phyloP scores from a whole-genome alignment of 2,888 invertebrate species.

The Choristoneura rosaceana region DNA sequence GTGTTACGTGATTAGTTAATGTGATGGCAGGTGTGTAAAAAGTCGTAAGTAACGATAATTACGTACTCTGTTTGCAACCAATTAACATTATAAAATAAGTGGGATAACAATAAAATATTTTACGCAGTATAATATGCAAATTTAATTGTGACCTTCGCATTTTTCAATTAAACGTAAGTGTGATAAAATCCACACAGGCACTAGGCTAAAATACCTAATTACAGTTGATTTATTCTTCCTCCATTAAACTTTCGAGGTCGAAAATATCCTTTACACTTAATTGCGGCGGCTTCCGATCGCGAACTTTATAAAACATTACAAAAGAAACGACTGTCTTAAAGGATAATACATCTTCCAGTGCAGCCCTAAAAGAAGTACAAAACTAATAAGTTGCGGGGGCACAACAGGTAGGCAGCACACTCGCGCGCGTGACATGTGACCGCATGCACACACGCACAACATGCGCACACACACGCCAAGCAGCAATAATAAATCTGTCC shows the following conservation, averaged over 20 bases:
- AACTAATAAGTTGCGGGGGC: slow-evolving; percentile 76
- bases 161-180: background rate
- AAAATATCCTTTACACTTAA: slow-evolving; percentile 50
- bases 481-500: slow-evolving; percentile 76
- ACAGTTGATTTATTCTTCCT: slow-evolving; percentile 1
- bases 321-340: slow-evolving; percentile 59
- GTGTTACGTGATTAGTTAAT: background rate
- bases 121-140: background rate
- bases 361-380: slow-evolving; percentile 74
- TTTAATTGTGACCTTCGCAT: background rate
- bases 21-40: background rate
- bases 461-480: slow-evolving; percentile 57
- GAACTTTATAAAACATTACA: slow-evolving; percentile 57
- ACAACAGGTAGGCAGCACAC: slow-evolving; percentile 79
- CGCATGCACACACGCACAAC: slow-evolving; percentile 59
- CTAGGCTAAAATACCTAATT: background rate
- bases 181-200: background rate
- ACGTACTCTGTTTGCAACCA: background rate
- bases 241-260: slow-evolving; percentile 24
- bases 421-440: slow-evolving; percentile 77
- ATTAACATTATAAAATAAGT: background rate
- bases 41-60: slow-evolving; percentile 1
- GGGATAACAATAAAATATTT: background rate
- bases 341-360: slow-evolving; percentile 67
- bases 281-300: slow-evolving; percentile 51